phyloP scores from a whole-genome alignment of 1,140 invertebrate genomes.

The Dinothrombium tinctorium region DNA sequence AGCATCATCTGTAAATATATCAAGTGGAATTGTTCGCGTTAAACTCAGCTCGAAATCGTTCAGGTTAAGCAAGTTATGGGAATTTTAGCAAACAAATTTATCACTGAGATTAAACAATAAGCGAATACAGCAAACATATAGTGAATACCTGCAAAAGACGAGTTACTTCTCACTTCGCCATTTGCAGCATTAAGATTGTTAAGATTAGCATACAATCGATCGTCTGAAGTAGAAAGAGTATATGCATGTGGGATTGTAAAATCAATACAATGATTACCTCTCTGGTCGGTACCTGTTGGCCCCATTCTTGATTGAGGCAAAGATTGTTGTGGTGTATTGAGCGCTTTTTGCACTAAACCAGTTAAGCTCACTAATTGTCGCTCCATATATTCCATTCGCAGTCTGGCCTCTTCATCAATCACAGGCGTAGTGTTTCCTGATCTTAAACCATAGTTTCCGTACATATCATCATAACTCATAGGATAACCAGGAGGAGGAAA shows the following conservation, averaged over 20 bases:
- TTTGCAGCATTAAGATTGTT: no score
- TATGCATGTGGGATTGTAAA: no score
- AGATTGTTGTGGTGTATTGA: slow-evolving; percentile 25
- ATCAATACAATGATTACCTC: no score
- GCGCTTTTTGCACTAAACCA: slow-evolving; percentile 77
- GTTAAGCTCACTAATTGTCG: slow-evolving; percentile 83
- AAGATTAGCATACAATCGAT: no score
- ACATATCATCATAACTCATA: slow-evolving; percentile 61
- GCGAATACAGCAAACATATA: no score
- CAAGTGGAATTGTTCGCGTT: no score
- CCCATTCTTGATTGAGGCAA: slow-evolving; percentile 2
- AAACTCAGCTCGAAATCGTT: no score
- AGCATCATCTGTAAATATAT: no score
- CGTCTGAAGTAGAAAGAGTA: no score
- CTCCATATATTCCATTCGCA: slow-evolving; percentile 92
- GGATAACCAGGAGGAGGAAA: slow-evolving; percentile 21
- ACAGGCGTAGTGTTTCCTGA: slow-evolving; percentile 59
- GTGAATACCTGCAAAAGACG: not conserved
- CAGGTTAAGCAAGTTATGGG: no score
- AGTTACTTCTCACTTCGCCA: not conserved
- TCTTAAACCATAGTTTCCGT: slow-evolving; percentile 23
- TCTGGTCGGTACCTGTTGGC: slow-evolving; percentile 7
- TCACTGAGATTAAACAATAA: no score
- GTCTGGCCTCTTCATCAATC: slow-evolving; percentile 61
- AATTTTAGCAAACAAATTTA: no score